phyloP scores from a whole-genome alignment of 2,113 vertebrate species.

The Notothenia coriiceps region DNA sequence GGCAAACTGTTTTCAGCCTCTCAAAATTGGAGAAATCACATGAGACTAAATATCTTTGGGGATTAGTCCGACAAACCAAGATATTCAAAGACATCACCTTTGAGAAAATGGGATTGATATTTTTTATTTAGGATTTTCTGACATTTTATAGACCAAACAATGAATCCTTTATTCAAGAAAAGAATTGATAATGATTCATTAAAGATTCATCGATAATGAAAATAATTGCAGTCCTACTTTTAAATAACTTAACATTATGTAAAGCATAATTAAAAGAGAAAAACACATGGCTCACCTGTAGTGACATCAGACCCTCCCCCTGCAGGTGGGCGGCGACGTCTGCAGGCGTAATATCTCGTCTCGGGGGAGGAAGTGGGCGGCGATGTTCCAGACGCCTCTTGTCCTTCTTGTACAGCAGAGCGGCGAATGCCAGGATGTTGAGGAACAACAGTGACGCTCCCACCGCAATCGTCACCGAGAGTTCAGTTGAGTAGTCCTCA shows the following conservation, averaged over 20 bases:
- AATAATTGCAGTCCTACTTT: neutral
- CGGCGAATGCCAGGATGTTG: constrained; percentile 96
- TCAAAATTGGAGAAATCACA: too few relatives aligned
- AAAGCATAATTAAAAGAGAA: neutral
- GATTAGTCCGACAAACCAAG: too few relatives aligned
- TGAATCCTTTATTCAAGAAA: too few relatives aligned
- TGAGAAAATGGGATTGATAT: too few relatives aligned
- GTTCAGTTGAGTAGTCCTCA: constrained; percentile 94
- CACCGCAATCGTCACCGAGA: constrained; percentile 97
- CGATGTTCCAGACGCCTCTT: constrained; percentile 90
- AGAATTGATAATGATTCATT: too few relatives aligned
- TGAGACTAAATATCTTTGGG: too few relatives aligned
- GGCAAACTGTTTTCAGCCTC: too few relatives aligned
- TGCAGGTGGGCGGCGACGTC: constrained; percentile 92
- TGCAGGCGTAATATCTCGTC: constrained; percentile 88
- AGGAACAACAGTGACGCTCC: constrained; percentile 95
- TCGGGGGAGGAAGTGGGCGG: constrained; percentile 88
- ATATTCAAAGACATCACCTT: too few relatives aligned
- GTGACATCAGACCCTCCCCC: constrained; percentile 93
- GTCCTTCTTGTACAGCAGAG: constrained; percentile 97
- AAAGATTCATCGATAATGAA: too few relatives aligned
- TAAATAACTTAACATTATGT: neutral
- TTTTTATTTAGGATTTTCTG: too few relatives aligned
- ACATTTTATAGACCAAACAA: too few relatives aligned
- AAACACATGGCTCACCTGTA: constrained; percentile 83